Evolutionary conservation across 2,113 vertebrate genomes (phyloP), one percentile per base, ranked within the genome.

Genomic region (Laterallus jamaicensis): DNA sequence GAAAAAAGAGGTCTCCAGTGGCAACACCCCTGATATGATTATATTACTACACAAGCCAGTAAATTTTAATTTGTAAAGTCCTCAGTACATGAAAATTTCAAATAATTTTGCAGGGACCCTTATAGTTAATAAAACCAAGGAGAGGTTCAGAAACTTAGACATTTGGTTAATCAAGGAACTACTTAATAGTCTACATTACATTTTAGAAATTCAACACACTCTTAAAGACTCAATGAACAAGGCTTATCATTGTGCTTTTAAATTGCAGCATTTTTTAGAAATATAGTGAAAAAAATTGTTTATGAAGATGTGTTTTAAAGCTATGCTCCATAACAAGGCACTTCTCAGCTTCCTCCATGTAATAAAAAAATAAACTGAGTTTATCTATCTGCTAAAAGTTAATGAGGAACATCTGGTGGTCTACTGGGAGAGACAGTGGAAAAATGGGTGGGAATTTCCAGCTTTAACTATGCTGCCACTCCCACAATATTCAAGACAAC

Each of bases 371-470:
- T 22, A 88, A 69, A 12, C 39, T 39, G 60, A 94, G 47, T 96
- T 97, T 94, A 96, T 95, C 94, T 95, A 82, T 74, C 88, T 92
- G 60, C 85, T 93, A 28, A 52, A 85, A 83, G 73, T 86, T 96
- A 96, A 96, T 95, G 83, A 96, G 82, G 47, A 96, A 97, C 94
- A 92, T 95, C 95, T 97, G 94, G 55, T 81, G 91, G 92, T 91
- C 88, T 95, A 32, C 88, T 83, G 79, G 90, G 93, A 83, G 90
- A 96, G 49, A 90, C 3, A 0, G 49, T 81, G 82, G 70, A 93
- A 92, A 95, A 96, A 93, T 97, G 93, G 95, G 94, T 95, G 94
- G 95, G 94, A 97, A 97, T 94, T 97, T 96, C 94, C 94, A 96
- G 42, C 94, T 96, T 94, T 94, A 96, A 92, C 77, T 95, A 94